Conservation (phyloP, 2,888 invertebrate genomes). For the Quadroppia sp. region DNA sequence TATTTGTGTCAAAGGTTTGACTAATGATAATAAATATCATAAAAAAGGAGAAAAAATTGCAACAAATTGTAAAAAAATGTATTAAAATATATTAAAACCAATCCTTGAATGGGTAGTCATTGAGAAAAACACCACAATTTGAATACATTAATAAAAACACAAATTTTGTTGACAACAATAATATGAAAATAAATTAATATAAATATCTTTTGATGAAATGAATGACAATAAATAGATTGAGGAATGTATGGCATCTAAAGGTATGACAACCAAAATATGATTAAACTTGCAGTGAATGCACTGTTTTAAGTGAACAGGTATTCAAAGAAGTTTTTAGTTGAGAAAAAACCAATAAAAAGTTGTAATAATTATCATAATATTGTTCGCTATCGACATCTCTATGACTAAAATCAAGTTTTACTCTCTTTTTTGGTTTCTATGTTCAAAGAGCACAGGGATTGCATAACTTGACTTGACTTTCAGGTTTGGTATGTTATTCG, state of each 20-base stretch:
- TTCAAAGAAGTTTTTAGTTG: slow-evolving; percentile 1
- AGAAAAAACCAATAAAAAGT: background rate
- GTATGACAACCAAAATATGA: slow-evolving; percentile 4
- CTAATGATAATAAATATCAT: background rate
- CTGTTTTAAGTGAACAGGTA: background rate
- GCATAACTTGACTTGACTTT: background rate
- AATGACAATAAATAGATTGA: too few relatives aligned
- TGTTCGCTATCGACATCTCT: slow-evolving; percentile 36
- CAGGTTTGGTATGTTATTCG: slow-evolving; percentile 11
- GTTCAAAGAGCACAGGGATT: background rate
- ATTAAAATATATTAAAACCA: background rate
- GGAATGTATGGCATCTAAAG: slow-evolving; percentile 5
- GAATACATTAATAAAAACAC: too few relatives aligned
- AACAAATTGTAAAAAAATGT: background rate
- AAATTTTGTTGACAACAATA: too few relatives aligned
- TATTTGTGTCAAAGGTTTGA: slow-evolving; percentile 16
- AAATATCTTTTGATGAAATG: too few relatives aligned
- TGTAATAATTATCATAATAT: slow-evolving; percentile 16
- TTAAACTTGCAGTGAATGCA: background rate
- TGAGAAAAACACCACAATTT: slow-evolving; percentile 14
- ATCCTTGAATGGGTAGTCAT: slow-evolving; percentile 15
- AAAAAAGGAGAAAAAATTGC: background rate
- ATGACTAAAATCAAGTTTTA: slow-evolving; percentile 34
- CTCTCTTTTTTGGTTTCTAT: background rate
- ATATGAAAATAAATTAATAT: too few relatives aligned